Percentiles rank a stretch among this genome's conserved stretches.
phyloP scores from a whole-genome alignment of 64 coral and sea anemone species.

The Montipora efflorescens region DNA sequence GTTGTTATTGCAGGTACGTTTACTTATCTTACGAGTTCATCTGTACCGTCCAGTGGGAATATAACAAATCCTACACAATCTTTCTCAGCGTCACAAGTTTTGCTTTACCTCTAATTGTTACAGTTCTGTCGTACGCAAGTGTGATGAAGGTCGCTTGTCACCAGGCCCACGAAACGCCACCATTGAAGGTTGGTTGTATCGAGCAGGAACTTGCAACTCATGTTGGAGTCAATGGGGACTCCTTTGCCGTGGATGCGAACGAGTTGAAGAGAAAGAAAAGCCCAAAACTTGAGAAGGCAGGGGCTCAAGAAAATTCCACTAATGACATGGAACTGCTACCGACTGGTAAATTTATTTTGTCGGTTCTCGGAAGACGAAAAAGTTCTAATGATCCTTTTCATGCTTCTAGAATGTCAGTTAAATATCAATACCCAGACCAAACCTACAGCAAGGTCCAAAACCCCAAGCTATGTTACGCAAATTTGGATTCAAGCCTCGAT shows the following conservation, averaged over 20 bases:
- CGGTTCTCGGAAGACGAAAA: background rate
- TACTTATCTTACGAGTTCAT: slow-evolving; percentile 77
- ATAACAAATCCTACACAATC: slow-evolving; percentile 39
- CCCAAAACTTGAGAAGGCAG: background rate
- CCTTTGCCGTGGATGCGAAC: background rate
- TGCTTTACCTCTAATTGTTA: slow-evolving; percentile 44
- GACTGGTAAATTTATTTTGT: background rate
- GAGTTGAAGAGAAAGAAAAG: background rate
- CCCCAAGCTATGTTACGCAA: background rate
- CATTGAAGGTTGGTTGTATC: background rate
- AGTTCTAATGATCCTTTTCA: background rate
- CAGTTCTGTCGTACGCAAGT: slow-evolving; percentile 57
- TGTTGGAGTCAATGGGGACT: background rate
- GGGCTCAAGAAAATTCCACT: background rate
- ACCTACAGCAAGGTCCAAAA: background rate
- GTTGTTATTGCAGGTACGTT: slow-evolving; percentile 31
- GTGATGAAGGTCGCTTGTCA: slow-evolving; percentile 70
- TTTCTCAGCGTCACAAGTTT: slow-evolving; percentile 71
- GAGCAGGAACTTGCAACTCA: background rate
- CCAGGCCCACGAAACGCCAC: slow-evolving; percentile 40
- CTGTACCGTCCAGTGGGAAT: slow-evolving; percentile 75
- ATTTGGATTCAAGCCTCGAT: background rate
- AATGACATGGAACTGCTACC: too few relatives aligned
- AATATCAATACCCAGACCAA: background rate
- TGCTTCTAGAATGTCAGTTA: background rate